Percentiles rank a stretch among this genome's conserved stretches.
These are phyloP conservation scores for Acrobasis consociella DNA, from an alignment of 2,888 invertebrate genomes.

Conservation along the genomic window DNA sequence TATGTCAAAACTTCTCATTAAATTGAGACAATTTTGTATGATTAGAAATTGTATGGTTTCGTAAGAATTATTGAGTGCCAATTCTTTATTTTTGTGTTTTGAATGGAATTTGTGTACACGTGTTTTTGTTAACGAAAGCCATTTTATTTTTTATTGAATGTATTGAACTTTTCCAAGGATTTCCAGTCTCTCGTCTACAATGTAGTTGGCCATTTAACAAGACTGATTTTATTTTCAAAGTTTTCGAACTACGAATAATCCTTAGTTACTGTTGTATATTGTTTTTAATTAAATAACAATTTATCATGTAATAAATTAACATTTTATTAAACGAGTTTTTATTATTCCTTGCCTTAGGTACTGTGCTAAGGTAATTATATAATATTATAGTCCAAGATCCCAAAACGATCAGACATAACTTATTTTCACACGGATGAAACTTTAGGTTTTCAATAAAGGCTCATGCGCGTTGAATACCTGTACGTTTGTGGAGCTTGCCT, in stretches of 20 bases:
- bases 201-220: slow-evolving; percentile 82
- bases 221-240: slow-evolving; percentile 81
- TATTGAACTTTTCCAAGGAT: slow-evolving; percentile 57
- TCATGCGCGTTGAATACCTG: too few relatives aligned
- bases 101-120: slow-evolving; percentile 59
- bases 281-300: slow-evolving; percentile 76
- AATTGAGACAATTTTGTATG: slow-evolving; percentile 31
- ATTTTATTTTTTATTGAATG: slow-evolving; percentile 55
- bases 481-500: too few relatives aligned
- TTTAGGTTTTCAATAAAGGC: too few relatives aligned
- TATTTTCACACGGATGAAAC: too few relatives aligned
- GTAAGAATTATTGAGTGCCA: slow-evolving; percentile 61
- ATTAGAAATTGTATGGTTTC: slow-evolving; percentile 38
- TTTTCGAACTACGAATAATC: slow-evolving; percentile 74
- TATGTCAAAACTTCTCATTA: slow-evolving; percentile 39
- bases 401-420: too few relatives aligned
- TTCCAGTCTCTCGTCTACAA: slow-evolving; percentile 63
- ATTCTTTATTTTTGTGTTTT: slow-evolving; percentile 58
- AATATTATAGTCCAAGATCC: too few relatives aligned
- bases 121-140: slow-evolving; percentile 55
- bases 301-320: slow-evolving; percentile 82
- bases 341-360: slow-evolving; percentile 26
- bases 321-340: slow-evolving; percentile 56
- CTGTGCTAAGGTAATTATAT: too few relatives aligned
- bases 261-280: slow-evolving; percentile 80